Conservation (phyloP, 2,888 invertebrate species). For the Cheilosia variabilis region DNA sequence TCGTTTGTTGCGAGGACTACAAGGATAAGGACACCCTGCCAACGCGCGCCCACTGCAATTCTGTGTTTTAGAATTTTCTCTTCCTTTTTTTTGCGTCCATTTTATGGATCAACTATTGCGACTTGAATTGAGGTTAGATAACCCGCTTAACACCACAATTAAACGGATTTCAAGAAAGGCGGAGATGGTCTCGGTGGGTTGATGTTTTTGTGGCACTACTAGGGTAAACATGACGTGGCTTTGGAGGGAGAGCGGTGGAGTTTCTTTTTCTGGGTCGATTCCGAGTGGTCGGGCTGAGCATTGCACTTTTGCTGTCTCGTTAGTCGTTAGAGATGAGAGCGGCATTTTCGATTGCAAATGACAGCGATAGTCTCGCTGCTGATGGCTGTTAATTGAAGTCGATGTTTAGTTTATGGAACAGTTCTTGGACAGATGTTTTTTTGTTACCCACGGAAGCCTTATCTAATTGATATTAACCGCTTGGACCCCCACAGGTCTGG, state of each 20-base stretch:
- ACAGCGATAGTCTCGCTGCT: not conserved
- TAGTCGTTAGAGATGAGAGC: not conserved
- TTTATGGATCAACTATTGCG: slow-evolving; percentile 38
- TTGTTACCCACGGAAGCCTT: not conserved
- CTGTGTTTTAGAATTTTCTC: slow-evolving; percentile 15
- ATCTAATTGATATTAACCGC: not conserved
- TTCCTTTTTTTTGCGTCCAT: not conserved
- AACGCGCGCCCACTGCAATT: not conserved
- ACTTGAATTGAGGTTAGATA: slow-evolving; percentile 60
- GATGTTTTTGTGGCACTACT: slow-evolving; percentile 26
- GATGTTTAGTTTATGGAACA: not conserved
- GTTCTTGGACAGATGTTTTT: not conserved
- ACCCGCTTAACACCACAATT: slow-evolving; percentile 61
- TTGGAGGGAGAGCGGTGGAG: not conserved
- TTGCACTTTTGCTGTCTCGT: slow-evolving; percentile 1
- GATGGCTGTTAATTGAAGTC: not conserved
- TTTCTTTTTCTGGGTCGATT: slow-evolving; percentile 1
- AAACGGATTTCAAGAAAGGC: slow-evolving; percentile 41
- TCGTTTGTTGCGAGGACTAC: slow-evolving; percentile 3
- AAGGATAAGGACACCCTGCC: slow-evolving; percentile 13
- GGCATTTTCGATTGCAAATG: not conserved
- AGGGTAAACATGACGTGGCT: slow-evolving; percentile 23
- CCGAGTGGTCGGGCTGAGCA: not conserved
- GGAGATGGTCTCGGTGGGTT: slow-evolving; percentile 28
- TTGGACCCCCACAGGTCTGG: not conserved